Base-by-base conservation (phyloP, 2,888 invertebrate species). In the Cordilura impudica region DNA sequence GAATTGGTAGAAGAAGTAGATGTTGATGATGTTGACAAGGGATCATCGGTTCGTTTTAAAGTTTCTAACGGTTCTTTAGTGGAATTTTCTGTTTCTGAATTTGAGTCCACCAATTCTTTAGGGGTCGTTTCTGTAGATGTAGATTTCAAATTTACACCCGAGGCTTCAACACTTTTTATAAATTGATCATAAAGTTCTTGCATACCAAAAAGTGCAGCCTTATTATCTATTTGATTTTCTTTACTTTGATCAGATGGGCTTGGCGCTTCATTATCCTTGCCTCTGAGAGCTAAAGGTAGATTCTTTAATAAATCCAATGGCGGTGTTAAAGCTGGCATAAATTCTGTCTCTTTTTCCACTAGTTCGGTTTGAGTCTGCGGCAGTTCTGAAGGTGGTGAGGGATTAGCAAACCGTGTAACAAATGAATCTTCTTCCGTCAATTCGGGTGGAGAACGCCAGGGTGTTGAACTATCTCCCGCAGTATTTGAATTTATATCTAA, bases 101-200 rank as follows among this genome's bases (percentile, higher is more conserved):
- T 31, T 31, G 10, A 31, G 10, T 31, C 2, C 8, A 1, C 2
- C n/a, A 39, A 39, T n/a, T 39, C n/a, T 4, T 39, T 12, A 4
- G 26, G 12, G 56, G 2, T 6, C 6, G 2, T 21, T 18, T 72
- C 69, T 43, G 12, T 54, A 6, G 65, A 16, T 47, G 35, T 74
- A 49, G 78, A 65, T 54, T 81, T 74, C 21, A 84, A 78, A 35
- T 84, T 83, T 6, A 84, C 83, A 3, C 84, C 84, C 8, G 86
- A 81, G 54, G 84, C 87, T 23, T 87, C 86, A 21, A 89, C 89
- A 81, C 88, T 89, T 70, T 86, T 87, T 73, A 89, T 87, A 54
- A 89, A 89, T 67, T 88, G 87, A 70, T 89, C 88, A 69, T 89
- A 89, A 8, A 89, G 56, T 6, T 87, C 86, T 67, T 89, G 86